These are phyloP conservation scores for Erannis defoliaria DNA, from an alignment of 2,888 invertebrate genomes.

Conservation along the genomic window DNA sequence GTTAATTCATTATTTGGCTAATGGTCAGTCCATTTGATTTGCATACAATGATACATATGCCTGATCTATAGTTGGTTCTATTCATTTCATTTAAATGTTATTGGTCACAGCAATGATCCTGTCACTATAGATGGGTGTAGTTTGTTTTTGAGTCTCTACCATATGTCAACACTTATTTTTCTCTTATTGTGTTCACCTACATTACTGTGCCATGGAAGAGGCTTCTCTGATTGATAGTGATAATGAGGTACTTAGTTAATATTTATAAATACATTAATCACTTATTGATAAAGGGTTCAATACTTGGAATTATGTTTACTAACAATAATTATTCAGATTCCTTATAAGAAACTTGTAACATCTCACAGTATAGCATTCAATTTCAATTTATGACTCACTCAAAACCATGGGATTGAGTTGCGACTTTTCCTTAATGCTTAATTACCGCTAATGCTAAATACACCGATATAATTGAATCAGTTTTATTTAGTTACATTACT, in stretches of 20 bases:
- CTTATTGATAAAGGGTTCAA: constrained; percentile 29
- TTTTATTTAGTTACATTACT: not conserved
- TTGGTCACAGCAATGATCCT: constrained; percentile 51
- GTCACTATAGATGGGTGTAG: constrained; percentile 46
- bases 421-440: not conserved
- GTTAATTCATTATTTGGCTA: constrained; percentile 66
- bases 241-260: constrained; percentile 61
- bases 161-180: not conserved
- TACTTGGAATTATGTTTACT: constrained; percentile 4
- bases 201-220: constrained; percentile 63
- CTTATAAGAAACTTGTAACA: not conserved
- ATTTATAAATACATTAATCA: constrained; percentile 12
- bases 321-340: too few species aligned
- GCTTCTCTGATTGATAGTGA: constrained; percentile 69
- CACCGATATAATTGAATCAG: not conserved
- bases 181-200: constrained; percentile 33
- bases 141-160: constrained; percentile 24
- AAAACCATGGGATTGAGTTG: not conserved
- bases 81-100: constrained; percentile 49
- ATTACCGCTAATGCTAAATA: too few species aligned
- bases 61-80: constrained; percentile 57
- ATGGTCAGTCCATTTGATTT: constrained; percentile 73
- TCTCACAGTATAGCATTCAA: not conserved
- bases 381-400: constrained; percentile 1
- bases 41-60: constrained; percentile 77